phyloP scores from a whole-genome alignment of 2,888 invertebrate species.

The Dinocampus coccinellae region DNA sequence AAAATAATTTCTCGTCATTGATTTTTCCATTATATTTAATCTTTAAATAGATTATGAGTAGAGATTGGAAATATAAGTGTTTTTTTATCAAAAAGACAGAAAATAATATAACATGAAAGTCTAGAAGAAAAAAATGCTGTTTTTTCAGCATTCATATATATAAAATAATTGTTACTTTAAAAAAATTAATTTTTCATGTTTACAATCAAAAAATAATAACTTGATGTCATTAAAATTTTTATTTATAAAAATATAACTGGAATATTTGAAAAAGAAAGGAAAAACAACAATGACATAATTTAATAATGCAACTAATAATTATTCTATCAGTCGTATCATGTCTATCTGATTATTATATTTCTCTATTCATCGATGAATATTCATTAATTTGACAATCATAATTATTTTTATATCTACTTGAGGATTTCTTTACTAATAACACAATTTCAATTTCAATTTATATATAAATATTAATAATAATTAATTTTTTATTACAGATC shows the following conservation, averaged over 20 bases:
- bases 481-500: slow-evolving; percentile 59
- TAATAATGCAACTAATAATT: not conserved
- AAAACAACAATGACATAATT: slow-evolving; percentile 12
- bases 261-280: not conserved
- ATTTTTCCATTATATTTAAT: too few species aligned
- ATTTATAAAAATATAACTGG: slow-evolving; percentile 4
- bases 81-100: not conserved
- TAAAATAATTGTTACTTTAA: slow-evolving; percentile 5
- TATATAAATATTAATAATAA: not conserved
- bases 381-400: not conserved
- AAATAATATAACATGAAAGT: not conserved
- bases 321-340: not conserved
- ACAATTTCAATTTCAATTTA: too few species aligned
- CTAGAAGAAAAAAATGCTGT: not conserved
- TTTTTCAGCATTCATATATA: not conserved
- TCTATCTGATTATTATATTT: not conserved
- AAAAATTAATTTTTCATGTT: not conserved
- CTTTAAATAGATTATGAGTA: too few species aligned
- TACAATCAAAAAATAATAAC: not conserved
- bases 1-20: too few species aligned
- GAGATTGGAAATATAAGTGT: too few species aligned
- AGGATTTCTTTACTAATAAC: too few species aligned
- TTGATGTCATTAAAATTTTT: too few species aligned
- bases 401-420: not conserved
- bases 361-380: slow-evolving; percentile 7